Base-by-base conservation (phyloP, 2,797 vertebrate species). In the Lates japonicus region DNA sequence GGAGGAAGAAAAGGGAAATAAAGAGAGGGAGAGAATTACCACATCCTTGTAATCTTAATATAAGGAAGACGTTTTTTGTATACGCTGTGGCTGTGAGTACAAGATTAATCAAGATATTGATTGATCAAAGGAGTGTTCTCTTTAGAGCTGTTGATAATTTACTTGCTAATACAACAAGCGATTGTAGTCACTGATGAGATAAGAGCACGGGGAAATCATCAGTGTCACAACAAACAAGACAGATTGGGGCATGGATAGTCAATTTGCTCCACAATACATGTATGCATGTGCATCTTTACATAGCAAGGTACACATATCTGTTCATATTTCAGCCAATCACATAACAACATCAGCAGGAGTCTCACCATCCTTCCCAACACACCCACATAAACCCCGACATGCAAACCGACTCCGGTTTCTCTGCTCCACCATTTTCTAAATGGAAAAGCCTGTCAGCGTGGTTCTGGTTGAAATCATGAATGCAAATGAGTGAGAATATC, bases 101-200 rank as follows among this genome's bases (percentile, higher is more conserved):
- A 48, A 54, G 59, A 76, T 70, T 41, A 70, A 42, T 69, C 59
- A 20, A 74, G 55, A 68, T 63, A 68, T 55, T 1, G 11, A 78
- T 55, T 49, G 58, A 81, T 85, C 55, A 67, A 75, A 75, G 44
- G n/a, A 77, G 31, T 19, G 64, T 8, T 60, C 42, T 58, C 8
- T 22, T 82, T 73, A 58, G 69, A 68, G 58, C 13, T 41, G 58
- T 66, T 72, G 79, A 77, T 80, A 68, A 83, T 74, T 76, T 52
- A 17, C 55, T 42, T 42, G 42, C 61, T 73, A 76, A 79, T 48
- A 77, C 54, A 59, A 86, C 68, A 63, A 76, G 75, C 74, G 83
- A 87, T 82, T 67, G 52, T 35, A 77, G 80, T 87, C 76, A 51
- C 60, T 51, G 80, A 76, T 41, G 49, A 77, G 82, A 87, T 80